Conservation (phyloP, 1,140 invertebrate species). For the Aporrectodea caliginosa region DNA sequence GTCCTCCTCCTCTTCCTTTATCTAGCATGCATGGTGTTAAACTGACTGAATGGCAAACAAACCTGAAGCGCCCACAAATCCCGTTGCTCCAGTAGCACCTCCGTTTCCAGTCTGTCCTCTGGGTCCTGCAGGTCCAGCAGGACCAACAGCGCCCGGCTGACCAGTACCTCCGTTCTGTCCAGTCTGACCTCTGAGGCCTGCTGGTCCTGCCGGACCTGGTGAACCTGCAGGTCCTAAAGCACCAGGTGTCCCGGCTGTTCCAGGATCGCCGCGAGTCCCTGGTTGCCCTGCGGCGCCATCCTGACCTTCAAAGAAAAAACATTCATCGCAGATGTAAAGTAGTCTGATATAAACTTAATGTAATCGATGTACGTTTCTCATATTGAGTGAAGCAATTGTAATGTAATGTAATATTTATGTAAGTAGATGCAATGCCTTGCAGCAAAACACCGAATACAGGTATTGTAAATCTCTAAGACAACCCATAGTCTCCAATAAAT, state of each 20-base stretch:
- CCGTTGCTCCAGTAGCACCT: not conserved
- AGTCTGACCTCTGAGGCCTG: not conserved
- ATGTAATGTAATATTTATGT: no score
- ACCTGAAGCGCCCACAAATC: not conserved
- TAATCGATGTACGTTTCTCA: no score
- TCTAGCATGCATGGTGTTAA: no score
- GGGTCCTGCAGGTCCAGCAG: not conserved
- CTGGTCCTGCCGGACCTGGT: not conserved
- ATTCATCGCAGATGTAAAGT: no score
- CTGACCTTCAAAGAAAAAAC: not conserved
- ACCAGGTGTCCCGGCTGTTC: not conserved
- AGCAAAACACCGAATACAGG: no score
- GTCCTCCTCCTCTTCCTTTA: no score
- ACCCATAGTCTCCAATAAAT: no score
- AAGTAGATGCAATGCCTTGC: no score
- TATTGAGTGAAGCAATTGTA: no score
- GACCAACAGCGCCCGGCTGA: not conserved
- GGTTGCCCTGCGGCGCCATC: not conserved
- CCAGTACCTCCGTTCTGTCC: not conserved
- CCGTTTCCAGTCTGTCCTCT: not conserved
- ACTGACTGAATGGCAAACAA: no score
- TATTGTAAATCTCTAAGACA: no score
- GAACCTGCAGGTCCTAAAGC: not conserved
- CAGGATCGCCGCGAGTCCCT: not conserved
- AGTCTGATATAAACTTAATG: no score